Conservation (phyloP, 2,888 invertebrate species). For the Gari tellinella region DNA sequence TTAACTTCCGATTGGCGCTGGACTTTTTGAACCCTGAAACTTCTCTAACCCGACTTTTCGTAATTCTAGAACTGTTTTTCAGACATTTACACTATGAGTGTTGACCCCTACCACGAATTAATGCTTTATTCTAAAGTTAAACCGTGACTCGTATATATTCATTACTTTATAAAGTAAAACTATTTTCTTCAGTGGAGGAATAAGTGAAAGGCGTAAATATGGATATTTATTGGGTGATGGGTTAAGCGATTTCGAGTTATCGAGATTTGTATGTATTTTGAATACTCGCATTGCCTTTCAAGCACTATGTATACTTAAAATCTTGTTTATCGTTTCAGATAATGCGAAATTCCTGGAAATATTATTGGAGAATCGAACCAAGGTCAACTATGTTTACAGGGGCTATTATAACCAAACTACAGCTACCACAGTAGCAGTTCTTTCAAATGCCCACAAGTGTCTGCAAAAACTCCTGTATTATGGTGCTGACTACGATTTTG, state of each 20-base stretch:
- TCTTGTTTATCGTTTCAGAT: slow-evolving; percentile 32
- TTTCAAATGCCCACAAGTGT: slow-evolving; percentile 45
- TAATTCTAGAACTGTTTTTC: too few species aligned
- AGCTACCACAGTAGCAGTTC: slow-evolving; percentile 38
- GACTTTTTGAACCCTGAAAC: too few species aligned
- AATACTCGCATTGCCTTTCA: neutral
- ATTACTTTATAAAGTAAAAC: neutral
- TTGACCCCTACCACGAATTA: too few species aligned
- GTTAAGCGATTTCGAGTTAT: too few species aligned
- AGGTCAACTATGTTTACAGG: slow-evolving; percentile 42
- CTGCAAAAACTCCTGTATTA: slow-evolving; percentile 42
- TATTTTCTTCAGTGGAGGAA: too few species aligned
- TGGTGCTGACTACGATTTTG: slow-evolving; percentile 29
- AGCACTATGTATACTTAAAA: neutral
- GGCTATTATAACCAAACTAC: slow-evolving; percentile 53
- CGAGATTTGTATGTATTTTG: neutral
- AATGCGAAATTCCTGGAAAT: slow-evolving; percentile 43
- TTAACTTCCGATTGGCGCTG: too few species aligned
- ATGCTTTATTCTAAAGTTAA: too few species aligned
- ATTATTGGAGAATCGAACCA: slow-evolving; percentile 47
- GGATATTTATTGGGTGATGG: too few species aligned
- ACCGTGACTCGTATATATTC: too few species aligned
- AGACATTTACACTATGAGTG: too few species aligned
- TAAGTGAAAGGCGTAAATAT: too few species aligned
- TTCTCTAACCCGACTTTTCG: too few species aligned